A percentile compares a stretch with the other conserved stretches of the same genome.
phyloP scores from a whole-genome alignment of 92 coral and sea anemone species.

The Umimayanthus chanpuru region DNA sequence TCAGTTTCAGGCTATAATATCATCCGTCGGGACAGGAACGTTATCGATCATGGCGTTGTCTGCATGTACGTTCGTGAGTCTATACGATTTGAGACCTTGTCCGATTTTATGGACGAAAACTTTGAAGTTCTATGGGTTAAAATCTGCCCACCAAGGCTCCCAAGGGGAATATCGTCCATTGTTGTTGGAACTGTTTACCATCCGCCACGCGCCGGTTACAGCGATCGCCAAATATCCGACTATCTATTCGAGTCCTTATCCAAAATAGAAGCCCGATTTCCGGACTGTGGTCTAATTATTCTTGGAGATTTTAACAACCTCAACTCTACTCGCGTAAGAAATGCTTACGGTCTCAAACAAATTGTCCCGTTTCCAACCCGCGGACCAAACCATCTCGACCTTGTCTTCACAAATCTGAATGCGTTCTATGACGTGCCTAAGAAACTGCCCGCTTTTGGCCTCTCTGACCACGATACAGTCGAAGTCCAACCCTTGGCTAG shows the following conservation, averaged over 20 bases:
- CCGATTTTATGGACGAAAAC: too few relatives aligned
- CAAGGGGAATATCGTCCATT: slow-evolving; percentile 29
- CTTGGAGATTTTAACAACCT: slow-evolving; percentile 32
- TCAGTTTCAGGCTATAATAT: background rate
- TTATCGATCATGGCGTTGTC: background rate
- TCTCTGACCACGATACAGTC: slow-evolving; percentile 54
- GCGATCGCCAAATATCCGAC: too few relatives aligned
- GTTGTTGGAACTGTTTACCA: slow-evolving; percentile 53
- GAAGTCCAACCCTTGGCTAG: slow-evolving; percentile 32
- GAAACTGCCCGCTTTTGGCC: too few relatives aligned
- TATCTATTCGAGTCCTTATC: too few relatives aligned
- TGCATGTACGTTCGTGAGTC: background rate
- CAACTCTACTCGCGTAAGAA: too few relatives aligned
- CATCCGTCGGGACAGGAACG: background rate
- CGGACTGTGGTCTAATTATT: slow-evolving; percentile 8
- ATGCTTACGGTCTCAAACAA: slow-evolving; percentile 15
- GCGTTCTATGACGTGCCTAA: too few relatives aligned
- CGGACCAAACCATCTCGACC: background rate
- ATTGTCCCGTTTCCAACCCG: slow-evolving; percentile 23
- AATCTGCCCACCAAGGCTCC: slow-evolving; percentile 21
- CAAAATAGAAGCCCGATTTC: slow-evolving; percentile 33
- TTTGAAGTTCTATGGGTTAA: background rate
- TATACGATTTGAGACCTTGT: background rate
- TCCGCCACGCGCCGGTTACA: too few relatives aligned
- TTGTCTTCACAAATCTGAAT: slow-evolving; percentile 1